These are phyloP conservation scores for Chalcis sispes DNA, from an alignment of 2,888 invertebrate species.

Conservation along the genomic window DNA sequence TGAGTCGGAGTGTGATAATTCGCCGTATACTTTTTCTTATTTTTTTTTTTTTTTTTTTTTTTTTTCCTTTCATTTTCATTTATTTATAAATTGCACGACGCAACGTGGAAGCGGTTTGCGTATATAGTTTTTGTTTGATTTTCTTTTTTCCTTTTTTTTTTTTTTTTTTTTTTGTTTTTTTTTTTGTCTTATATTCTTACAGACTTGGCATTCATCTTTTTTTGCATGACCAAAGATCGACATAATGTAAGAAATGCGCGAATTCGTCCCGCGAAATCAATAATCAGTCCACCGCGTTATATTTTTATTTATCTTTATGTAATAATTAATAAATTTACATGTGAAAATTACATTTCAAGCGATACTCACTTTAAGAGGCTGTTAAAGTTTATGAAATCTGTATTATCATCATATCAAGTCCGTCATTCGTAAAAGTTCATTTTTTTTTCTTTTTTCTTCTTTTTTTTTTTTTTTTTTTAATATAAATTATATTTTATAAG, in stretches of 20 bases:
- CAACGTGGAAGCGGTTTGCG: conserved; percentile 19
- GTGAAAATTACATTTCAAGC: conserved; percentile 48
- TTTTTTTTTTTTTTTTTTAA: background rate
- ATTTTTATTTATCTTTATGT: conserved; percentile 34
- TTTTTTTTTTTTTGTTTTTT: background rate
- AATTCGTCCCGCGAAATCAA: conserved; percentile 53
- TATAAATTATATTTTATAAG: conserved; percentile 2
- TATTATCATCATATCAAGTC: too few relatives aligned
- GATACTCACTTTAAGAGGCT: conserved; percentile 38
- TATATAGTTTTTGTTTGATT: conserved; percentile 1
- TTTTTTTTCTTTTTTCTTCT: too few relatives aligned
- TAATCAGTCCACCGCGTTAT: conserved; percentile 45
- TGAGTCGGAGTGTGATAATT: conserved; percentile 42
- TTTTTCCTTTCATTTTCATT: background rate
- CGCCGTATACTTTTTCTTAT: conserved; percentile 15
- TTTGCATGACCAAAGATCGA: conserved; percentile 17
- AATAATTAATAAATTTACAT: conserved; percentile 26
- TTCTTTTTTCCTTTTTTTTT: conserved; percentile 9
- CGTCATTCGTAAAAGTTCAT: too few relatives aligned
- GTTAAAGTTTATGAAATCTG: too few relatives aligned
- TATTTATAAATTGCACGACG: conserved; percentile 45
- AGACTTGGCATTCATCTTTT: conserved; percentile 14
- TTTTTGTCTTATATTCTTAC: conserved; percentile 9
- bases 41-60: conserved; percentile 1
- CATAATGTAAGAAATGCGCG: conserved; percentile 17